These are phyloP conservation scores for Luehdorfia chinensis DNA, from an alignment of 1,140 invertebrate genomes.

Conservation along the genomic window DNA sequence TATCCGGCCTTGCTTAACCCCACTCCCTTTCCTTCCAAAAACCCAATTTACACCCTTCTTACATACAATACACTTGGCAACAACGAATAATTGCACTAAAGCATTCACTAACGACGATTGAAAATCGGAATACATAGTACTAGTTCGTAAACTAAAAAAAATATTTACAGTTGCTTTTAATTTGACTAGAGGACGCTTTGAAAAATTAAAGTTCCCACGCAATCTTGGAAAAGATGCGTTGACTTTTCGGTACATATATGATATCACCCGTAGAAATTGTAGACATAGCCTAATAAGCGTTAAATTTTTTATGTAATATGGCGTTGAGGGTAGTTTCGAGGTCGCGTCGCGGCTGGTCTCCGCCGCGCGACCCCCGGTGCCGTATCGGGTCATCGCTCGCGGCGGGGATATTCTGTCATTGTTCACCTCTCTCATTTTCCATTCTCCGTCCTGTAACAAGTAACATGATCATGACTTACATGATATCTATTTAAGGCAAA, in stretches of 20 bases:
- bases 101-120: conserved; percentile 64
- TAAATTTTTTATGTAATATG: conserved; percentile 52
- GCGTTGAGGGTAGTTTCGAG: conserved; percentile 35
- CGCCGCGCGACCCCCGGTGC: conserved; percentile 51
- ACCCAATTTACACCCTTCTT: conserved; percentile 28
- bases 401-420: conserved; percentile 71
- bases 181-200: conserved; percentile 73
- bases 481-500: too few relatives aligned
- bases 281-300: conserved; percentile 71
- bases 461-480: conserved; percentile 5
- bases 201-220: conserved; percentile 62
- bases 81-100: conserved; percentile 74
- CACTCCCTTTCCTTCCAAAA: conserved; percentile 24
- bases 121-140: conserved; percentile 55
- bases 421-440: conserved; percentile 66
- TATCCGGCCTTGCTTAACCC: conserved; percentile 22
- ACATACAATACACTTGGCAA: conserved; percentile 64
- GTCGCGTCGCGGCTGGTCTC: conserved; percentile 32
- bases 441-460: conserved; percentile 68
- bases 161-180: conserved; percentile 60
- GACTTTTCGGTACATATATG: conserved; percentile 39
- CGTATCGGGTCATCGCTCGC: conserved; percentile 61
- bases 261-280: conserved; percentile 53
- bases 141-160: conserved; percentile 62
- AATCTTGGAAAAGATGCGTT: conserved; percentile 38